phyloP scores from a whole-genome alignment of 1,140 invertebrate species.

The Mercenaria mercenaria region DNA sequence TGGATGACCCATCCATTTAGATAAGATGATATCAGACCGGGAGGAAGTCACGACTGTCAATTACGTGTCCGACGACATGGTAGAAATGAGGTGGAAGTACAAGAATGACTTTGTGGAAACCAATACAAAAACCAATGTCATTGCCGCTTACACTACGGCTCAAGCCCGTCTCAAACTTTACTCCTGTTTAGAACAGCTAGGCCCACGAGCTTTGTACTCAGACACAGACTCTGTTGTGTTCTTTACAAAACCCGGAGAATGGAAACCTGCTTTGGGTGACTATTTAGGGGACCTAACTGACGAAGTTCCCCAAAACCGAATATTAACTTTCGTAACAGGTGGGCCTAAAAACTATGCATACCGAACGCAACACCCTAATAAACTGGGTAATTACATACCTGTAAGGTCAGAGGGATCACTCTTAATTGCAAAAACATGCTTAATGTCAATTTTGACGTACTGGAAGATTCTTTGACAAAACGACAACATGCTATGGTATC shows the following conservation, averaged over 20 bases:
- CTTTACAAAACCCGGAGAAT: background rate
- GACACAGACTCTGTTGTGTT: background rate
- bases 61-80: background rate
- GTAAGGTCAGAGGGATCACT: constrained; percentile 53
- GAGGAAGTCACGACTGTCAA: background rate
- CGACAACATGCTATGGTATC: background rate
- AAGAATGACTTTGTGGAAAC: background rate
- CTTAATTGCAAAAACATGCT: constrained; percentile 35
- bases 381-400: background rate
- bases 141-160: background rate
- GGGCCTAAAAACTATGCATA: constrained; percentile 63
- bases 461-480: constrained; percentile 18
- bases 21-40: background rate
- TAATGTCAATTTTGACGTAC: constrained; percentile 26
- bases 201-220: background rate
- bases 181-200: background rate
- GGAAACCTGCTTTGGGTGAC: background rate
- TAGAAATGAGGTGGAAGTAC: background rate
- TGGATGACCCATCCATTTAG: background rate
- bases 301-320: background rate
- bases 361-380: background rate
- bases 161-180: background rate
- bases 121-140: background rate
- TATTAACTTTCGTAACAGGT: constrained; percentile 50
- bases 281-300: background rate